phyloP scores from a whole-genome alignment of 2,113 vertebrate species.

The Mustela lutreola region DNA sequence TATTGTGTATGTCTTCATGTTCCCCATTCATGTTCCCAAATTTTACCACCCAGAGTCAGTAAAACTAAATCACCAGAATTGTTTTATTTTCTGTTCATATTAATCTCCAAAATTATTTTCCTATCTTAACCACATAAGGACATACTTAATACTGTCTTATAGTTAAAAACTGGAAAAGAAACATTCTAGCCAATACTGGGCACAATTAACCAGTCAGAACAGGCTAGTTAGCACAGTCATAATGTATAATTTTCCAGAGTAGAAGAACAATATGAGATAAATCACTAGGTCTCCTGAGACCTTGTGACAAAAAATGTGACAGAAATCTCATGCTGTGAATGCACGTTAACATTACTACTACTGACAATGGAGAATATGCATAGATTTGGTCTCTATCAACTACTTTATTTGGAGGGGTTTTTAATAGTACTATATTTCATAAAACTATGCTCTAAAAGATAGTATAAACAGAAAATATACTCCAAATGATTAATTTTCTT shows the following conservation, averaged over 20 bases:
- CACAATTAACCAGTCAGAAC: slow-evolving; percentile 48
- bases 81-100: slow-evolving; percentile 81
- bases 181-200: slow-evolving; percentile 68
- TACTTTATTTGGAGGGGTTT: slow-evolving; percentile 45
- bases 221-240: slow-evolving; percentile 34
- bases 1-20: accelerated
- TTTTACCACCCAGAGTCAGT: slow-evolving; percentile 2
- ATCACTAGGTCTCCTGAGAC: slow-evolving; percentile 9
- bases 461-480: slow-evolving; percentile 79
- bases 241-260: neutral
- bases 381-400: slow-evolving; percentile 25
- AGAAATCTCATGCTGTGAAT: neutral
- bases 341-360: neutral
- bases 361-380: neutral
- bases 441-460: slow-evolving; percentile 15
- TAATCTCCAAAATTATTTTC: neutral
- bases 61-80: slow-evolving; percentile 56
- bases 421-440: neutral
- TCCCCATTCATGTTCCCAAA: neutral
- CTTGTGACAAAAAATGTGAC: slow-evolving; percentile 41
- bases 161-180: slow-evolving; percentile 52
- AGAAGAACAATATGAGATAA: slow-evolving; percentile 59
- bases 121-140: neutral
- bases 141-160: neutral
- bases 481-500: slow-evolving; percentile 67